These are phyloP conservation scores for Ivindomyrus marchei DNA, from an alignment of 2,113 vertebrate genomes.

Conservation along the genomic window DNA sequence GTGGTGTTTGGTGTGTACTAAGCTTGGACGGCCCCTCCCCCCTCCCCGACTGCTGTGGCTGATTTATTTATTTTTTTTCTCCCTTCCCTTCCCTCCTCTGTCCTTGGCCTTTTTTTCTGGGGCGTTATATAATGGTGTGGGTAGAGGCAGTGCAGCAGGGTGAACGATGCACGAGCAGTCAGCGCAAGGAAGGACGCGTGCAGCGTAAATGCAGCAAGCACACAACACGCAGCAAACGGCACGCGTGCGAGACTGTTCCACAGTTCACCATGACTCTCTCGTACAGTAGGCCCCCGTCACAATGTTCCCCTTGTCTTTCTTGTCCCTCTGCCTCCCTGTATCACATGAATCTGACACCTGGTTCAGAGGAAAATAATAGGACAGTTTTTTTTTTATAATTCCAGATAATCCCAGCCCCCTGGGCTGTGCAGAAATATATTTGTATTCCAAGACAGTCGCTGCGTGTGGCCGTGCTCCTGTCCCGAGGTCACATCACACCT, in stretches of 20 bases:
- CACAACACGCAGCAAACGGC: neutral
- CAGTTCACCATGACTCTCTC: neutral
- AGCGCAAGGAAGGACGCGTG: neutral
- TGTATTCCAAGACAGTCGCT: neutral
- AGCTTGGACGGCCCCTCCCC: neutral
- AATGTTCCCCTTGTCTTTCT: neutral
- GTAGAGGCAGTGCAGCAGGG: neutral
- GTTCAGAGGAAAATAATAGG: neutral
- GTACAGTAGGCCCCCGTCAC: neutral
- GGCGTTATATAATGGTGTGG: slow-evolving; percentile 7
- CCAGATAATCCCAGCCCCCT: neutral
- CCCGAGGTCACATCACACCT: neutral
- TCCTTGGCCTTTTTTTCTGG: neutral
- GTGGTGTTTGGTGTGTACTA: neutral
- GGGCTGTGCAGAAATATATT: neutral
- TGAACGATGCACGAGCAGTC: neutral
- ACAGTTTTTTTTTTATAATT: neutral
- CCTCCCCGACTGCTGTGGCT: neutral
- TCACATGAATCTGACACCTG: neutral
- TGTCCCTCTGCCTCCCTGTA: neutral
- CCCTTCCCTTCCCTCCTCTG: neutral
- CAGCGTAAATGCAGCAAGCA: neutral
- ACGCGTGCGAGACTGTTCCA: neutral
- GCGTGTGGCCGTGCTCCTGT: neutral
- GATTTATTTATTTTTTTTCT: neutral